phyloP scores from a whole-genome alignment of 35 echinoderm and acorn worm species.

The Chiridota heheva region DNA sequence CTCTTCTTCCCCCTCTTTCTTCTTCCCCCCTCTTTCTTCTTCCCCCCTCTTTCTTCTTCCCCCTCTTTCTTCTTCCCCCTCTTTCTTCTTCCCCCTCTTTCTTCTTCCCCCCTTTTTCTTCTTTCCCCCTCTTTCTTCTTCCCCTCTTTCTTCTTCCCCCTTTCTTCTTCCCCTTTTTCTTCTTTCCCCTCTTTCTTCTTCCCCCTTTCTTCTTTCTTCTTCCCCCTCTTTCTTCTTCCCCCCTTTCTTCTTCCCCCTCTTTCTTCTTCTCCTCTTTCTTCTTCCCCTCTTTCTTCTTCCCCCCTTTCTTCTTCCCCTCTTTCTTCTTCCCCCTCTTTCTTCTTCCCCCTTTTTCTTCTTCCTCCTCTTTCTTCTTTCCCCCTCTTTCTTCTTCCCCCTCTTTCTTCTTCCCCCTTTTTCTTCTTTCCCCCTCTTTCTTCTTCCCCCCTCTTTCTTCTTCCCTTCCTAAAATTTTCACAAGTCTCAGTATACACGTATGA shows the following conservation, averaged over 20 bases:
- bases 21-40: too few relatives aligned
- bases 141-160: not conserved
- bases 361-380: not conserved
- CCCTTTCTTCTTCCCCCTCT: not conserved
- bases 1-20: too few relatives aligned
- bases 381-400: not conserved
- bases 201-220: not conserved
- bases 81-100: not conserved
- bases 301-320: not conserved
- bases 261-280: not conserved
- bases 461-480: not conserved
- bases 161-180: not conserved
- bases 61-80: not conserved
- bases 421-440: too few relatives aligned
- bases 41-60: not conserved
- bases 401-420: not conserved
- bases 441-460: too few relatives aligned
- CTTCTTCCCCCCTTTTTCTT: not conserved
- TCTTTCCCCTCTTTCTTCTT: not conserved
- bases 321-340: not conserved
- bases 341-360: not conserved
- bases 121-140: not conserved
- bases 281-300: not conserved
- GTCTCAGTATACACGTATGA: not conserved
- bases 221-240: not conserved